phyloP scores from a whole-genome alignment of 2,797 vertebrate species.

The Tachyglossus aculeatus region DNA sequence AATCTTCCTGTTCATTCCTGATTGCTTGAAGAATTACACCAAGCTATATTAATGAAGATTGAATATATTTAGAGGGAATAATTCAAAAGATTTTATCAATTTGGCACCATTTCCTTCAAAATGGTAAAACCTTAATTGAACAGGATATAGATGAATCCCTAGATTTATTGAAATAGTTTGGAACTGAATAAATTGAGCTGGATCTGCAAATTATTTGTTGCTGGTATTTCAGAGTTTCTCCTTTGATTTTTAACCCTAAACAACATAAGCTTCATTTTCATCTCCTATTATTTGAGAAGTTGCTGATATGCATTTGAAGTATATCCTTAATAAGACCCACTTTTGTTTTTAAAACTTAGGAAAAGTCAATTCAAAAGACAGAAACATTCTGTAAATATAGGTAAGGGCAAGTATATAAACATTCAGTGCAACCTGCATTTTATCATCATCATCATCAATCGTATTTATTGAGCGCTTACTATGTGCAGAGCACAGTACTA shows the following conservation, averaged over 20 bases:
- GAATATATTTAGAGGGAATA: constrained; percentile 66
- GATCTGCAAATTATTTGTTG: constrained; percentile 55
- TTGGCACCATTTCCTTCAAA: constrained; percentile 56
- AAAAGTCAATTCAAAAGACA: no score
- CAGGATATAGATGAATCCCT: constrained; percentile 57
- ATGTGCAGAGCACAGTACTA: no score
- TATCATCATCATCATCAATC: no score
- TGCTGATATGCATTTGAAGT: constrained; percentile 37
- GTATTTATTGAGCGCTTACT: no score
- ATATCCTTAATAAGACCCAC: no score
- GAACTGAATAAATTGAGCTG: constrained; percentile 51
- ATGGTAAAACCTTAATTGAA: constrained; percentile 57
- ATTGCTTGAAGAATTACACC: constrained; percentile 51
- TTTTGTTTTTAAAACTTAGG: no score
- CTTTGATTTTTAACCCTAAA: constrained; percentile 48
- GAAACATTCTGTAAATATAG: no score
- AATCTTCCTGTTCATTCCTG: constrained; percentile 40
- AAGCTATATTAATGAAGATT: constrained; percentile 64
- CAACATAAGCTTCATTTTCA: constrained; percentile 40
- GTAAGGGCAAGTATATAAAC: no score
- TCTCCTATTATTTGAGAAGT: constrained; percentile 20
- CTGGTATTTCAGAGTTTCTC: constrained; percentile 34
- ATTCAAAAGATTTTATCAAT: constrained; percentile 60
- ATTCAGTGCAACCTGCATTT: no score
- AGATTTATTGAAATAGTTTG: constrained; percentile 54